Conservation (phyloP, 2,797 vertebrate genomes). For the Molossus alvarezi region DNA sequence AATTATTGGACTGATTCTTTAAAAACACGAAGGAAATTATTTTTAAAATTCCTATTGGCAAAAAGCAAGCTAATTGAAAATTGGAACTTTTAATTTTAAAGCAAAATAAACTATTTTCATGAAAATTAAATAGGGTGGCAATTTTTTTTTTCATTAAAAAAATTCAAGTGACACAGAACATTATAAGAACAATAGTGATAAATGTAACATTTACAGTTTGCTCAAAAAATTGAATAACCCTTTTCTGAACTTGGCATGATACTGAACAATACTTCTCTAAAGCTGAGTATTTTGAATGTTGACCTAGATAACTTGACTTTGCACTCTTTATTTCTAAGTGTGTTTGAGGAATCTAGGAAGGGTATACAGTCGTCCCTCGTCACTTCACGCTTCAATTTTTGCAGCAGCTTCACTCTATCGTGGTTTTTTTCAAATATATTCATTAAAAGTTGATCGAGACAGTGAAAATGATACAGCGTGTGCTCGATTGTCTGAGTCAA, state of each 20-base stretch:
- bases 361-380: background rate
- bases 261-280: conserved; percentile 9
- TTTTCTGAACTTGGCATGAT: background rate
- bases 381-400: no score
- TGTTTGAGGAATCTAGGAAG: background rate
- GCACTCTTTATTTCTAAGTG: background rate
- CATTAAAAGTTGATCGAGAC: no score
- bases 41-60: background rate
- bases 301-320: background rate
- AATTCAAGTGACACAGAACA: background rate
- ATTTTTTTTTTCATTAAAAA: background rate
- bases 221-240: background rate
- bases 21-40: background rate
- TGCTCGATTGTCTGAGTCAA: no score
- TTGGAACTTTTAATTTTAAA: conserved; percentile 55
- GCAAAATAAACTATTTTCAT: background rate
- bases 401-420: no score
- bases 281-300: background rate
- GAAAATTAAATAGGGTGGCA: background rate
- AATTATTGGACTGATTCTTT: background rate
- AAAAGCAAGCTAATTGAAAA: background rate
- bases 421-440: no score
- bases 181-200: background rate
- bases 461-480: no score
- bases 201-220: background rate